Conservation (phyloP, 2,797 vertebrate species). For the Sebastes matsubarae region DNA sequence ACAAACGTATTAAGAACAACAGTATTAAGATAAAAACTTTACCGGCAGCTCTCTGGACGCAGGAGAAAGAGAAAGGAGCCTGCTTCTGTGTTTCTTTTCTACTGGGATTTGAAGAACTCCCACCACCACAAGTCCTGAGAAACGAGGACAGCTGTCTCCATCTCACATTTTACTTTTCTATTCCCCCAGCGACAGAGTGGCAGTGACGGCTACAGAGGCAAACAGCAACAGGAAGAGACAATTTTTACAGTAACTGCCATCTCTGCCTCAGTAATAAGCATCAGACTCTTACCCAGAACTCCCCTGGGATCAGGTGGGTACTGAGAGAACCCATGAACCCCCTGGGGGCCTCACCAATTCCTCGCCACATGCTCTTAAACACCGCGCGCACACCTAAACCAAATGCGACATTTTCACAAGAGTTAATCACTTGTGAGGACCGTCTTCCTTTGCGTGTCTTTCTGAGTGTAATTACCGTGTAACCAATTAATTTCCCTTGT, state of each 20-base stretch:
- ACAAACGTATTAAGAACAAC: background rate
- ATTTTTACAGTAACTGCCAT: conserved; percentile 20
- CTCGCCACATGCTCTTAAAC: conserved; percentile 8
- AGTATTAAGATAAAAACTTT: background rate
- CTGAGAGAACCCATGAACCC: conserved; percentile 10
- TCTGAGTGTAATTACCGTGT: conserved; percentile 41
- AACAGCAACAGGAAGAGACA: conserved; percentile 19
- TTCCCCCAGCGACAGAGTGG: conserved; percentile 24
- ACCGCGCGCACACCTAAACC: background rate
- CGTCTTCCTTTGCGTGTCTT: conserved; percentile 10
- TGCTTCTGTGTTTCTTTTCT: conserved; percentile 23
- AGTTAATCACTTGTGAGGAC: conserved; percentile 34
- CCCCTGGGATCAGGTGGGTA: conserved; percentile 9
- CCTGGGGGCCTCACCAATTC: background rate
- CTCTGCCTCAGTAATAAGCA: conserved; percentile 36
- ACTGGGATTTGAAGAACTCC: conserved; percentile 36
- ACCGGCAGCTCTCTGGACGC: conserved; percentile 3
- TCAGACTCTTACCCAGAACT: conserved; percentile 29
- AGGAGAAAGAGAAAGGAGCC: background rate
- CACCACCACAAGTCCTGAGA: conserved; percentile 16
- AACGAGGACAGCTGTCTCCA: conserved; percentile 17
- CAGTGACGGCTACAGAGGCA: conserved; percentile 3
- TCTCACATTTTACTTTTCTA: conserved; percentile 24
- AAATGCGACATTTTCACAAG: conserved; percentile 9
- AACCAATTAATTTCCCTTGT: conserved; percentile 45